Base-by-base conservation (phyloP, 2,113 vertebrate species). In the Sinocyclocheilus grahami region DNA sequence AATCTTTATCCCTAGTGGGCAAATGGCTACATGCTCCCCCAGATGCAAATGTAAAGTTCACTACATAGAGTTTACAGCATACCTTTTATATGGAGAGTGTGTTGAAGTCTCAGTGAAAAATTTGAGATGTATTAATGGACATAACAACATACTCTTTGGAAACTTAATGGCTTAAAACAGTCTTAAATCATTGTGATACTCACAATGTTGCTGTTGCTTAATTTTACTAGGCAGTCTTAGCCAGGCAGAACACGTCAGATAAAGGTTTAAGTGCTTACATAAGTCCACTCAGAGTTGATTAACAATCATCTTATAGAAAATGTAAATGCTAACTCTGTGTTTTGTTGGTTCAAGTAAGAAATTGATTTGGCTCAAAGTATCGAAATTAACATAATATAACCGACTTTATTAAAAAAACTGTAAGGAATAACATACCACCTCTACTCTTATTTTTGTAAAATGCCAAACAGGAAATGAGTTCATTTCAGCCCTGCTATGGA, bases 401-500 rank as follows among this genome's bases (percentile, higher is more conserved):
- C 37, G 14, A 37, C 14, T 18, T 69, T 20, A 22, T 71, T 42
- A 71, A 72, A 39, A 5, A 46, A 46, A 46, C 8, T n/a, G 4
- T 5, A n/a, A 22, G 37, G 37, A 39, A 74, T 74, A n/a, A 4
- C 37, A n/a, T 46, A 74, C 71, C 24, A 27, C 24, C n/a, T 67
- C n/a, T 30, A 13, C 24, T 30, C 63, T 30, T 74, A 39, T 74
- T 42, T 46, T 46, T 42, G 10, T n/a, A 74, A 42, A 13, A 74
- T 74, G 9, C 39, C 14, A 83, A 83, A 77, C 86, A 82, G 87
- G 83, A 88, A 85, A 88, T 85, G 1, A 84, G 75, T 48, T 79
- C 48, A 79, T 78, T 83, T 58, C 30, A 39, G 48, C 74, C 24
- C 86, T 89, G 86, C 86, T 90, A 87, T 90, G 82, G 75, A 86